These are phyloP conservation scores for Sturnus vulgaris DNA, from an alignment of 2,113 vertebrate genomes.

Conservation along the genomic window DNA sequence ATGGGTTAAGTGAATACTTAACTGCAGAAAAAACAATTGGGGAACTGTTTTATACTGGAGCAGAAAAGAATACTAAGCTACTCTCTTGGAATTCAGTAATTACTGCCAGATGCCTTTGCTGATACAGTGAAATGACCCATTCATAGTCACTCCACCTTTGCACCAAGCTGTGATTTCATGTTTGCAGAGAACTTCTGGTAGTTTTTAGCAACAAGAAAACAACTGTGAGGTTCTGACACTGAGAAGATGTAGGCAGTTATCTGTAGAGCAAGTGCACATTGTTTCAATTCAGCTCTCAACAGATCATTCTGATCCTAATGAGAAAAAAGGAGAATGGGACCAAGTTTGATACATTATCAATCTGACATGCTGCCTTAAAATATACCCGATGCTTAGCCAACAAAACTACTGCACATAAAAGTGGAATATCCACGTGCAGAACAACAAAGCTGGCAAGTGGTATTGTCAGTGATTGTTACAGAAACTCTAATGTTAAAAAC, in stretches of 20 bases:
- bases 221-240: background rate
- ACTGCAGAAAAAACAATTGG: background rate
- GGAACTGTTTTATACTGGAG: background rate
- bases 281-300: background rate
- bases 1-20: background rate
- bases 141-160: background rate
- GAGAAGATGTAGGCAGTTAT: background rate
- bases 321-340: background rate
- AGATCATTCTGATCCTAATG: background rate
- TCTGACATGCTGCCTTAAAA: background rate
- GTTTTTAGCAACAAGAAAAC: background rate
- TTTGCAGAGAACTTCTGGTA: background rate
- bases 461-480: background rate
- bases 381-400: background rate
- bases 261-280: background rate
- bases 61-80: background rate
- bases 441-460: background rate
- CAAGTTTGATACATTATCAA: background rate
- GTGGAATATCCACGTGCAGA: accelerated
- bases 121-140: background rate
- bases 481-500: background rate
- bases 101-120: background rate
- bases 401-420: background rate
- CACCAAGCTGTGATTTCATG: background rate
- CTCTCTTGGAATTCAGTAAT: background rate